Base-by-base conservation (phyloP, 2,797 vertebrate genomes). In the Decapterus maruadsi region DNA sequence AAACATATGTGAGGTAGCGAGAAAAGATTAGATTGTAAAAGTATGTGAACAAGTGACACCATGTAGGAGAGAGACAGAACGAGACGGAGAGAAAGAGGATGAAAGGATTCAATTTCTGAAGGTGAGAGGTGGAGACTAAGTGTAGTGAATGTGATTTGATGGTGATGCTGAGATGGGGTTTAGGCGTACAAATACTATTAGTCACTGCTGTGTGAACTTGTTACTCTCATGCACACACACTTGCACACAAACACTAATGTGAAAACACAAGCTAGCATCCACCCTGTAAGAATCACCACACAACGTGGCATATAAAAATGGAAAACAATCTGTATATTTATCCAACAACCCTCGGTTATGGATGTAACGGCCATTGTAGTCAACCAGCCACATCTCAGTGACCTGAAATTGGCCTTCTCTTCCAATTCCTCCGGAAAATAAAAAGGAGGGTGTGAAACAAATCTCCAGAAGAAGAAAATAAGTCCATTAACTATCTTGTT, bases 171-270 rank as follows among this genome's bases (percentile, higher is more conserved):
- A 91, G 88, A 88, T 80, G 85, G 82, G 87, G 72, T 90, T 91
- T 91, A 87, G 80, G 85, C 81, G 76, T 91, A 90, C 91, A 94
- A 94, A 95, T 92, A 85, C 89, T 88, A 94, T 94, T 93, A 92
- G 91, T 92, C 89, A 91, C 92, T 83, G 84, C 81, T 87, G 88
- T 90, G 89, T 78, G 82, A 91, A 94, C 89, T 84, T 86, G 89
- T 92, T 87, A 90, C 73, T 61, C 75, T 46, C 63, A 70, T 12
- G 66, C 29, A 40, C 43, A 76, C 22, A 31, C 56, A 45, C 29
- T 60, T n/a, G 61, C 43, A 72, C 64, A 58, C 11, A 64, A 16
- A 64, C 65, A 51, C 50, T 51, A 55, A 62, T 4, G 46, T 26
- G 38, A 40, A 64, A 56, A 71, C 48, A 62, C 38, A 50, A 53